These are phyloP conservation scores for Parnassius orleans DNA, from an alignment of 2,888 invertebrate species.

Conservation along the genomic window DNA sequence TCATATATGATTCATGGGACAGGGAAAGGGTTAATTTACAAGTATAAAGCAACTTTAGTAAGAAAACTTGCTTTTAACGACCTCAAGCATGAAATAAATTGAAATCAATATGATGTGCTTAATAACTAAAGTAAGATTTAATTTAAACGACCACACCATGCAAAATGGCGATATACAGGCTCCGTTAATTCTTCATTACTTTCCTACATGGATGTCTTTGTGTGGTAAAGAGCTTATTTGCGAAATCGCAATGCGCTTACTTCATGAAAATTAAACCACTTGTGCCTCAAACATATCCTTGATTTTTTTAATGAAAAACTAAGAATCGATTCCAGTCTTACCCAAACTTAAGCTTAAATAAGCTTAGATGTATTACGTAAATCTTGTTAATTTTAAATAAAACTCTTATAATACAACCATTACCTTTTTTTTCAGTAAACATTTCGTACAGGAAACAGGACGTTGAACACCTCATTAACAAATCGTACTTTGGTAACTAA, in stretches of 20 bases:
- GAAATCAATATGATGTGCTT: too few relatives aligned
- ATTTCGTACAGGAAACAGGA: background rate
- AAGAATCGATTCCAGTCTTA: background rate
- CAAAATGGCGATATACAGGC: too few relatives aligned
- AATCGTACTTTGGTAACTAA: background rate
- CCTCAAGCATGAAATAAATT: too few relatives aligned
- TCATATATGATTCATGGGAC: too few relatives aligned
- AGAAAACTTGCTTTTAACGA: too few relatives aligned
- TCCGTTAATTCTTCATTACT: too few relatives aligned
- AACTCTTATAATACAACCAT: background rate
- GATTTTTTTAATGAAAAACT: constrained; percentile 1
- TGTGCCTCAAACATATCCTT: background rate
- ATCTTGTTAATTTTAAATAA: background rate
- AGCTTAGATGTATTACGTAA: background rate
- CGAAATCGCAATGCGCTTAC: background rate
- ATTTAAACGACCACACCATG: too few relatives aligned
- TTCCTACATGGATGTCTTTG: too few relatives aligned
- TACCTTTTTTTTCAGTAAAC: background rate
- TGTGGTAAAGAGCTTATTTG: too few relatives aligned
- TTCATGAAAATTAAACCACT: background rate
- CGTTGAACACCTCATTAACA: background rate
- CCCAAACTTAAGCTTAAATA: background rate
- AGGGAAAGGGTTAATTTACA: too few relatives aligned
- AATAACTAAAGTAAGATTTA: too few relatives aligned
- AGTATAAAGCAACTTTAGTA: too few relatives aligned